These are phyloP conservation scores for Oscheius sp. DNA, from an alignment of 2,888 invertebrate species.

Conservation along the genomic window DNA sequence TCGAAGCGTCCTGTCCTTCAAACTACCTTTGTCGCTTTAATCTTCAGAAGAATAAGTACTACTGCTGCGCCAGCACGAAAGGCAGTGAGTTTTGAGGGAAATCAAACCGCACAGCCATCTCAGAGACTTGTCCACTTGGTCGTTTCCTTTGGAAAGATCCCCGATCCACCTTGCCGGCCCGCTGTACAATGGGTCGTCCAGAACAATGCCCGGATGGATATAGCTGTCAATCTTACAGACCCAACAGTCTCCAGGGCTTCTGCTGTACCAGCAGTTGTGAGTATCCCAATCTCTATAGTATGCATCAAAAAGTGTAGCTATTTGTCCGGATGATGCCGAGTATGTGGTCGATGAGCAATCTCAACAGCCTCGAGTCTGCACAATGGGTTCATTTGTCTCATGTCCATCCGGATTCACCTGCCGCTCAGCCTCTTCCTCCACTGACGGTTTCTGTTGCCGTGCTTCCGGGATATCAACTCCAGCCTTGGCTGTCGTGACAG, in stretches of 20 bases:
- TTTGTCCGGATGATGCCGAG: slow-evolving; percentile 60
- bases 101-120: slow-evolving; percentile 8
- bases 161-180: slow-evolving; percentile 39
- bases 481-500: slow-evolving; percentile 44
- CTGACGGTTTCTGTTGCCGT: slow-evolving; percentile 60
- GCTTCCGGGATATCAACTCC: slow-evolving; percentile 39
- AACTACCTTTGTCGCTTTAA: slow-evolving; percentile 63
- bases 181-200: slow-evolving; percentile 58
- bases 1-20: slow-evolving; percentile 56
- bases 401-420: slow-evolving; percentile 59
- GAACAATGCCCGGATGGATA: slow-evolving; percentile 60
- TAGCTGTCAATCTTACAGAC: slow-evolving; percentile 55
- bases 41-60: slow-evolving; percentile 58
- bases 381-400: slow-evolving; percentile 58
- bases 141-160: slow-evolving; percentile 58
- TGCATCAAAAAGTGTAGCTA: slow-evolving; percentile 26
- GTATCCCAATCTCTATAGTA: neutral
- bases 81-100: slow-evolving; percentile 40
- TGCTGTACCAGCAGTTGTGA: slow-evolving; percentile 52
- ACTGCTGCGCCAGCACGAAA: slow-evolving; percentile 56
- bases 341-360: slow-evolving; percentile 58
- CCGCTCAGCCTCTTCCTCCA: slow-evolving; percentile 40
- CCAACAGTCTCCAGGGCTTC: slow-evolving; percentile 60
- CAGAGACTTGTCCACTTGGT: slow-evolving; percentile 60
- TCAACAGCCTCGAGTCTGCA: slow-evolving; percentile 55